phyloP scores from a whole-genome alignment of 2,888 invertebrate species.

The Thelaira solivaga region DNA sequence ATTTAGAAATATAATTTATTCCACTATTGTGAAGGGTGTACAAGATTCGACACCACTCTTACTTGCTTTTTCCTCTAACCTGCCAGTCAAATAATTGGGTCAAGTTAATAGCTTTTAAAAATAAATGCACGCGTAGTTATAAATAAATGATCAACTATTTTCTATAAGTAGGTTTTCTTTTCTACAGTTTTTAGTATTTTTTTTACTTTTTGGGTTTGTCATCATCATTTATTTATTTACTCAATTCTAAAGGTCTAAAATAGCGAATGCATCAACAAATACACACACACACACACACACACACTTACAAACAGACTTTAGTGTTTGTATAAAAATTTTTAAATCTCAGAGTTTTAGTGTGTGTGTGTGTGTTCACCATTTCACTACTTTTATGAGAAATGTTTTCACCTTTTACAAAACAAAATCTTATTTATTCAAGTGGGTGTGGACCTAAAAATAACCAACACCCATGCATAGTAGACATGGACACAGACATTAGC shows the following conservation, averaged over 20 bases:
- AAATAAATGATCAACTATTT: background rate
- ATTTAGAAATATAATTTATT: too few relatives aligned
- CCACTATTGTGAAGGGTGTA: too few relatives aligned
- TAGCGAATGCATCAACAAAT: conserved; percentile 37
- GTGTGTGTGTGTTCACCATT: background rate
- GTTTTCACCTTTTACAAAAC: conserved; percentile 30
- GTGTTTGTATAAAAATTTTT: background rate
- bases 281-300: background rate
- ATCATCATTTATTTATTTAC: conserved; percentile 36
- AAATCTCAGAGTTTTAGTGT: conserved; percentile 16
- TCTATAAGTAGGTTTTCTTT: background rate
- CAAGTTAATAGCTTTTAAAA: background rate
- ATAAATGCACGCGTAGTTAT: background rate
- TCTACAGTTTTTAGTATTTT: background rate
- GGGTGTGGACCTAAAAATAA: conserved; percentile 49
- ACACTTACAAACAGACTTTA: conserved; percentile 4
- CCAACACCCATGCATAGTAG: conserved; percentile 3
- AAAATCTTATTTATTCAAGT: conserved; percentile 46
- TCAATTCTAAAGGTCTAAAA: conserved; percentile 43
- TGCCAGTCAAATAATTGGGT: background rate
- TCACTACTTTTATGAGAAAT: conserved; percentile 16
- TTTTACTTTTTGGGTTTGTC: conserved; percentile 3
- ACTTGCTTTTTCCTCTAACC: background rate
- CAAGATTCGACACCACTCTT: too few relatives aligned
- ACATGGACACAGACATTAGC: conserved; percentile 13